Conservation (phyloP, 2,888 invertebrate genomes). For the Nephrotoma guestfalica region DNA sequence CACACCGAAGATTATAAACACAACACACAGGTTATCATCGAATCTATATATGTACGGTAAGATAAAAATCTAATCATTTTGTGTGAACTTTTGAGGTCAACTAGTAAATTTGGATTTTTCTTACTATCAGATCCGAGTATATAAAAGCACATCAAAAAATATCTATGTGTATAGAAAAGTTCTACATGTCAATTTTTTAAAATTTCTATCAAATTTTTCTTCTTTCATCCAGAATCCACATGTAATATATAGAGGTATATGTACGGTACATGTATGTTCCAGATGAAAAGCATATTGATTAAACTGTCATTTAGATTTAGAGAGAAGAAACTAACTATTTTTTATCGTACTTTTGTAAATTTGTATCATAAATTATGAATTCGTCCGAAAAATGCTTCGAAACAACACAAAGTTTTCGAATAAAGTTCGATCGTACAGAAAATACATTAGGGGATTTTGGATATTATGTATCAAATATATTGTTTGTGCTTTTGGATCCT, state of each 20-base stretch:
- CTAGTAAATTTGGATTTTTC: neutral
- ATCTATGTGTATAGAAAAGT: neutral
- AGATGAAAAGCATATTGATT: neutral
- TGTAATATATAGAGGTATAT: neutral
- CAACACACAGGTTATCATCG: neutral
- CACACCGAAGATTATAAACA: neutral
- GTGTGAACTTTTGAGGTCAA: neutral
- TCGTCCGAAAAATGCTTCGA: neutral
- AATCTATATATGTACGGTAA: neutral
- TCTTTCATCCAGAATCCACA: neutral
- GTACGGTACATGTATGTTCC: neutral
- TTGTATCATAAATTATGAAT: neutral
- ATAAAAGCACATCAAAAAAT: neutral
- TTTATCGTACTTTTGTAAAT: neutral
- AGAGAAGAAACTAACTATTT: neutral
- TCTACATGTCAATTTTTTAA: neutral
- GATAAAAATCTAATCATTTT: neutral
- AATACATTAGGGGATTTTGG: neutral
- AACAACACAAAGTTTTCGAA: neutral
- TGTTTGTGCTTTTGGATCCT: neutral
- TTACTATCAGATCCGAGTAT: neutral
- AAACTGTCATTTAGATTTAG: neutral
- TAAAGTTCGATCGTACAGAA: neutral
- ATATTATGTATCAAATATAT: neutral
- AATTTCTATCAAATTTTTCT: neutral